Conservation (phyloP, 1,140 invertebrate species). For the Drosophila sulfurigaster region DNA sequence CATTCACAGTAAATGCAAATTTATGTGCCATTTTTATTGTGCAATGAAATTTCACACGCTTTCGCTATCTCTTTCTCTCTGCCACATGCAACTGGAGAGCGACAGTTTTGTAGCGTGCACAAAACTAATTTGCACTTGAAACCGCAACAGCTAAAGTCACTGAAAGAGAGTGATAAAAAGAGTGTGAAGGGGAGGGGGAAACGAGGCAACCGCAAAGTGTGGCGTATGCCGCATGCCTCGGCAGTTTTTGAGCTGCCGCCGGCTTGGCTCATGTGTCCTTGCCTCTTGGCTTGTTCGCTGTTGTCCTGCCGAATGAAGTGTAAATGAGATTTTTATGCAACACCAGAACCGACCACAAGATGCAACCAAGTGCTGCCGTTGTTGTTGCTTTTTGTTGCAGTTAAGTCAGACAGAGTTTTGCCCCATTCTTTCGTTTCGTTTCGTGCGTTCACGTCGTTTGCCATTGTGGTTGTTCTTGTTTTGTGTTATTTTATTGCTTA, state of each 20-base stretch:
- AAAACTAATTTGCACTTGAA: conserved; percentile 77
- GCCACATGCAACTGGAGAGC: conserved; percentile 22
- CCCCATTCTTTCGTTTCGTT: neutral
- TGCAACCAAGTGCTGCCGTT: conserved; percentile 47
- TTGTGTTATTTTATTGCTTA: conserved; percentile 69
- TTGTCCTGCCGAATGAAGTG: conserved; percentile 45
- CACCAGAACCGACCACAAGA: conserved; percentile 71
- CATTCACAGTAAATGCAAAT: conserved; percentile 51
- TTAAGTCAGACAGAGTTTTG: conserved; percentile 27
- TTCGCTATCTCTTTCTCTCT: neutral
- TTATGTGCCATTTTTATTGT: conserved; percentile 56
- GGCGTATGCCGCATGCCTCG: conserved; percentile 25
- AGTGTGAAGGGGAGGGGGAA: neutral
- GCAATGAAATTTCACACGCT: conserved; percentile 46
- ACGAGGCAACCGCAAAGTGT: conserved; percentile 55
- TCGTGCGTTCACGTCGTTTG: neutral
- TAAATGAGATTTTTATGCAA: conserved; percentile 81
- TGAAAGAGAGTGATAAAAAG: neutral
- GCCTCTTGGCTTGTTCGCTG: neutral
- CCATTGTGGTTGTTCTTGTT: conserved; percentile 42
- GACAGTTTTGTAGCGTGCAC: conserved; percentile 54
- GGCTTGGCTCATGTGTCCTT: conserved; percentile 52
- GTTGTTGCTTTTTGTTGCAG: conserved; percentile 51
- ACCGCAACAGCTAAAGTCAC: conserved; percentile 61
- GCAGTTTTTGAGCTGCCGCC: conserved; percentile 18